Conservation (phyloP, 2,113 vertebrate genomes). For the Dermatemys mawii region DNA sequence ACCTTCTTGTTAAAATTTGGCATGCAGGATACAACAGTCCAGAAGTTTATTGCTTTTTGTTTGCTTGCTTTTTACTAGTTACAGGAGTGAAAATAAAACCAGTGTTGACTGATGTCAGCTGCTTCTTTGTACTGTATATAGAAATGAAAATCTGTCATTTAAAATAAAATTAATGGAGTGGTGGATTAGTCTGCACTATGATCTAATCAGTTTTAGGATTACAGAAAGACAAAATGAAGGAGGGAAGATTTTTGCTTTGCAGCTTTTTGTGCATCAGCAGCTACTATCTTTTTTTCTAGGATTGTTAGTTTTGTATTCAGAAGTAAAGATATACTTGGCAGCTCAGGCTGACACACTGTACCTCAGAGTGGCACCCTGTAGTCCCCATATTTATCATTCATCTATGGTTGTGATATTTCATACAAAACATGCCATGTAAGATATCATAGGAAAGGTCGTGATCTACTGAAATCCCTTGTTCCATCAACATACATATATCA, state of each 20-base stretch:
- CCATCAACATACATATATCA: too few species aligned
- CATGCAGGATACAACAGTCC: fast-evolving
- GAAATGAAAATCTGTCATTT: background rate
- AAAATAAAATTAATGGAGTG: background rate
- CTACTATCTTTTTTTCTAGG: background rate
- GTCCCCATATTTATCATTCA: too few species aligned
- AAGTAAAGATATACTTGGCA: background rate
- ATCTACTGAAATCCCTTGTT: too few species aligned
- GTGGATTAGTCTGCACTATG: background rate
- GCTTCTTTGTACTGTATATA: background rate
- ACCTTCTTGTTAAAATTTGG: background rate
- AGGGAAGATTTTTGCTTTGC: background rate
- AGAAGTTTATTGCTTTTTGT: background rate
- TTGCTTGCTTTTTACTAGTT: background rate
- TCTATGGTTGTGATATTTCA: too few species aligned
- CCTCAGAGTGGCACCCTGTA: too few species aligned
- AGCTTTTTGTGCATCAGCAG: background rate
- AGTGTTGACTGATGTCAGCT: background rate
- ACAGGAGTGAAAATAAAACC: background rate
- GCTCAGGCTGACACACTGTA: too few species aligned
- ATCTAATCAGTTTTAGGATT: background rate
- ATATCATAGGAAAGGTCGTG: too few species aligned
- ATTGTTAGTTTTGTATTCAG: background rate
- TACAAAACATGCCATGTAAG: too few species aligned
- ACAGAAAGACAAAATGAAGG: background rate